phyloP scores from a whole-genome alignment of 2,113 vertebrate genomes.

The Scartelaos histophorus region DNA sequence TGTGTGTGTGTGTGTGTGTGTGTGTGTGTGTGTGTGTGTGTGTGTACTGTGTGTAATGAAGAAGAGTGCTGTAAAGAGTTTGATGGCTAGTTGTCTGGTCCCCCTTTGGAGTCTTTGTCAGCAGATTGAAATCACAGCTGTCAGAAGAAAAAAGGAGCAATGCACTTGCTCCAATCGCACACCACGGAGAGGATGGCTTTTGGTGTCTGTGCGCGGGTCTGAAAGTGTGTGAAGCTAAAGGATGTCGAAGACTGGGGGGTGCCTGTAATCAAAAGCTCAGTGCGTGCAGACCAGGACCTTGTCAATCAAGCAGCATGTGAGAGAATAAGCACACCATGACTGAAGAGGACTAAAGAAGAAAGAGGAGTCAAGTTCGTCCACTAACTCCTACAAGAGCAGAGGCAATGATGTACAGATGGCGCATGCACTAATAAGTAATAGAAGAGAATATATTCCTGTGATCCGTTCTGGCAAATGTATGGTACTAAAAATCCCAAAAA shows the following conservation, averaged over 20 bases:
- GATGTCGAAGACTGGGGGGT: constrained; percentile 64
- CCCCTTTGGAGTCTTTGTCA: constrained; percentile 67
- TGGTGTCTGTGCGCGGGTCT: constrained; percentile 29
- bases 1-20: constrained; percentile 16
- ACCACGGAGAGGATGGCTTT: constrained; percentile 61
- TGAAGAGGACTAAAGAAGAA: constrained; percentile 38
- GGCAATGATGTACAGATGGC: constrained; percentile 33
- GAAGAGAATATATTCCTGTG: constrained; percentile 46
- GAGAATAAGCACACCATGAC: constrained; percentile 68
- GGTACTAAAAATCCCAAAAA: constrained; percentile 58
- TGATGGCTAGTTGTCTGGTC: constrained; percentile 56
- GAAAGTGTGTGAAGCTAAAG: constrained; percentile 40
- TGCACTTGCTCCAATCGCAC: constrained; percentile 73
- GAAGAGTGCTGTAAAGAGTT: constrained; percentile 54
- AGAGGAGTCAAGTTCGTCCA: constrained; percentile 69
- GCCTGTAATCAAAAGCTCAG: constrained; percentile 78
- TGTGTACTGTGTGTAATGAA: constrained; percentile 47
- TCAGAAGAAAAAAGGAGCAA: constrained; percentile 74
- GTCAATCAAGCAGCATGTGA: constrained; percentile 79
- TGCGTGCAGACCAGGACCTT: constrained; percentile 78
- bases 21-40: constrained; percentile 11
- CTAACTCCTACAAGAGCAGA: constrained; percentile 73
- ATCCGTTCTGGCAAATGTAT: constrained; percentile 52
- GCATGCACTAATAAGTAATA: constrained; percentile 29
- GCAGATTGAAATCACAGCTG: constrained; percentile 71